These are phyloP conservation scores for Hemicentrotus pulcherrimus DNA, from an alignment of 35 echinoderm and acorn worm species.

Conservation along the genomic window DNA sequence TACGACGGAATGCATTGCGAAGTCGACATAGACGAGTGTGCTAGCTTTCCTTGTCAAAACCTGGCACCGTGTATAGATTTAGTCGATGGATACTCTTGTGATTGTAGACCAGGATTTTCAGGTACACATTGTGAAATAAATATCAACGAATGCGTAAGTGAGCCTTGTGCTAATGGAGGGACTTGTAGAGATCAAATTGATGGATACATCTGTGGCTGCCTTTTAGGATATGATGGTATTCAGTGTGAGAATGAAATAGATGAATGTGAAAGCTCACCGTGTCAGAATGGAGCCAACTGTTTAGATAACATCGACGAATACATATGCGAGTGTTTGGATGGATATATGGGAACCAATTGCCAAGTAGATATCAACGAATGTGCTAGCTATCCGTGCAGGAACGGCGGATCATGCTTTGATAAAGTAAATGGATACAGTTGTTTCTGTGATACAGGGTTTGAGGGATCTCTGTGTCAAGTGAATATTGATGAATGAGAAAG, in stretches of 20 bases:
- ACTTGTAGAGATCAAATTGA: conserved; percentile 54
- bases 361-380: conserved; percentile 73
- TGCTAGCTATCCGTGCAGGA: conserved; percentile 52
- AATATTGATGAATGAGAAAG: conserved; percentile 60
- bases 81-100: conserved; percentile 36
- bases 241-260: conserved; percentile 62
- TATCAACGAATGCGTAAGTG: conserved; percentile 61
- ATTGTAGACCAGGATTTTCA: conserved; percentile 47
- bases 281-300: conserved; percentile 65
- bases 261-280: conserved; percentile 61
- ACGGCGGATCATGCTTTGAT: conserved; percentile 58
- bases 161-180: conserved; percentile 58
- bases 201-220: conserved; percentile 58
- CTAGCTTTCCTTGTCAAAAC: conserved; percentile 55
- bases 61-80: conserved; percentile 45
- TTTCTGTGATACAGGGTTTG: conserved; percentile 60
- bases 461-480: conserved; percentile 42
- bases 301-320: conserved; percentile 50
- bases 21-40: conserved; percentile 66
- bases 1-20: conserved; percentile 66
- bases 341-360: conserved; percentile 50
- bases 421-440: conserved; percentile 60
- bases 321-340: conserved; percentile 51
- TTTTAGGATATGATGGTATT: conserved; percentile 52
- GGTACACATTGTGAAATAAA: conserved; percentile 58